phyloP scores from a whole-genome alignment of 2,888 invertebrate species.

The Pelosia muscerda region DNA sequence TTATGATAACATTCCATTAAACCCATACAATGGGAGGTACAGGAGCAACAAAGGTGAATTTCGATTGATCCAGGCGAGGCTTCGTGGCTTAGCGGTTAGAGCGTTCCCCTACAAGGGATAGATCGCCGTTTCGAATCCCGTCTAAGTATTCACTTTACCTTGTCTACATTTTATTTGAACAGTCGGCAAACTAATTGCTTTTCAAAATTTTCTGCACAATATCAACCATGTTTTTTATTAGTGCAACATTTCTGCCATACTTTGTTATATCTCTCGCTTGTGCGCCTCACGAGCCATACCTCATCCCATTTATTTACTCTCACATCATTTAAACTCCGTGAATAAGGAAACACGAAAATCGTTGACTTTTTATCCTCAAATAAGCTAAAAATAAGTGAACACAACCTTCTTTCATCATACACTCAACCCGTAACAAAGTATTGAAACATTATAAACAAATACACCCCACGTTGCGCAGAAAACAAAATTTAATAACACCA shows the following conservation, averaged over 20 bases:
- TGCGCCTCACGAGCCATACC: neutral
- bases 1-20: neutral
- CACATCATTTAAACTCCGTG: neutral
- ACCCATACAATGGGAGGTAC: no score
- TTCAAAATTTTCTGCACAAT: no score
- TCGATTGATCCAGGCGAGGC: no score
- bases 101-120: no score
- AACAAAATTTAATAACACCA: conserved; percentile 76
- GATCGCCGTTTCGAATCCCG: no score
- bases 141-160: no score
- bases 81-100: no score
- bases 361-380: neutral
- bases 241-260: neutral
- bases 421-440: conserved; percentile 33
- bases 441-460: conserved; percentile 57
- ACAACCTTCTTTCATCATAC: conserved; percentile 13
- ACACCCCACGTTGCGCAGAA: conserved; percentile 60
- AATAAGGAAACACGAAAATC: neutral
- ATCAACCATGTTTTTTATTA: neutral
- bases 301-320: neutral
- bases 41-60: no score
- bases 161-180: no score
- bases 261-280: no score
- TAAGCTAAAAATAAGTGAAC: neutral
- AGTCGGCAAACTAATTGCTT: no score